These are phyloP conservation scores for Bombus impatiens DNA, from an alignment of 1,140 invertebrate genomes.

Conservation along the genomic window DNA sequence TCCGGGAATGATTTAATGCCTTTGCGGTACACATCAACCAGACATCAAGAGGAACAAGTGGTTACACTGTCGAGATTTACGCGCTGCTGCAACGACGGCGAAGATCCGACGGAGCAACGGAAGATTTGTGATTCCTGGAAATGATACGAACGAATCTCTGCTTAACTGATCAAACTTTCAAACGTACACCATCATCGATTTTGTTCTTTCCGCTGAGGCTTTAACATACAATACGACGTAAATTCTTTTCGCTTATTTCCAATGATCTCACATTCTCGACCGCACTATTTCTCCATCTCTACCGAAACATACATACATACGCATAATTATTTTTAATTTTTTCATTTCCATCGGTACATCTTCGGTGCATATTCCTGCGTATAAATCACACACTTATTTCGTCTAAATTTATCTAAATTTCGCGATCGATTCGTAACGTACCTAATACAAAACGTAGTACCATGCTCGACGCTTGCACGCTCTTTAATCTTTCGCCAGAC, in stretches of 20 bases:
- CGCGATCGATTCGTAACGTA: no score
- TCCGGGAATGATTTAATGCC: conserved; percentile 34
- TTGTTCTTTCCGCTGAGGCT: background rate
- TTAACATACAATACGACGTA: background rate
- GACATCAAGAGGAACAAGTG: background rate
- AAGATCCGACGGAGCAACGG: background rate
- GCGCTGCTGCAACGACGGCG: background rate
- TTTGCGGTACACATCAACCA: background rate
- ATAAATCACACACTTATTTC: no score
- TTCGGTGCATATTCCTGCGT: background rate
- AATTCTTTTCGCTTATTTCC: background rate
- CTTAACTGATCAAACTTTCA: background rate
- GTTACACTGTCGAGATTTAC: background rate
- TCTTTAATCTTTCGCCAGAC: no score
- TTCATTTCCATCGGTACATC: background rate
- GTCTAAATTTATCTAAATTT: no score
- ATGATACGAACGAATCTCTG: background rate
- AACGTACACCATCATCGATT: background rate
- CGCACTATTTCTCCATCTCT: background rate
- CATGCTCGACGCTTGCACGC: no score
- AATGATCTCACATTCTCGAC: background rate
- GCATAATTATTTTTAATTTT: background rate
- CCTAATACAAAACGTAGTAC: no score
- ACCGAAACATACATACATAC: background rate
- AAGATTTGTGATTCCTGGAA: background rate